These are phyloP conservation scores for Heloderma charlesbogerti DNA, from an alignment of 2,113 vertebrate genomes.

Conservation along the genomic window DNA sequence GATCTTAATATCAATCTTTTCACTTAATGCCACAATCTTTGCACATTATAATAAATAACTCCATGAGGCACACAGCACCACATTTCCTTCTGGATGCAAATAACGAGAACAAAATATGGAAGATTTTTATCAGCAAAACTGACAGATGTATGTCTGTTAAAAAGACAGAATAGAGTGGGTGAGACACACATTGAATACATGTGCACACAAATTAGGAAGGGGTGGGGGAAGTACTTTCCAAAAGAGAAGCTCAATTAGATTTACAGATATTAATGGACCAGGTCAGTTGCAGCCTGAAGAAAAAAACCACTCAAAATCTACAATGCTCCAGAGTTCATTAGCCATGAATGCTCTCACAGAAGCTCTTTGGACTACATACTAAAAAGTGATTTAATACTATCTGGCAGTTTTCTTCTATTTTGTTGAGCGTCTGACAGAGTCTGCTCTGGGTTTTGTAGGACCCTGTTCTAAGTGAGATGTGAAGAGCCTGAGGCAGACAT, in stretches of 20 bases:
- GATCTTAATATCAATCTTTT: conserved; percentile 17
- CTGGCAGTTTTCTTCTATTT: conserved; percentile 51
- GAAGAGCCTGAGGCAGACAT: conserved; percentile 35
- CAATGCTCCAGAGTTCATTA: conserved; percentile 43
- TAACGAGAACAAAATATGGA: not conserved
- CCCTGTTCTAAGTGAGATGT: conserved; percentile 28
- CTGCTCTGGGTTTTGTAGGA: conserved; percentile 41
- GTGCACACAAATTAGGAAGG: not conserved
- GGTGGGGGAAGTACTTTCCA: not conserved
- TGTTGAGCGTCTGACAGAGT: conserved; percentile 44
- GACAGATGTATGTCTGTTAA: conserved; percentile 14
- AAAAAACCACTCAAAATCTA: conserved; percentile 39
- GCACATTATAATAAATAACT: conserved; percentile 21
- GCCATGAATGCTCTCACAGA: conserved; percentile 42
- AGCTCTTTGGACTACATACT: conserved; percentile 22
- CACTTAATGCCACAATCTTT: not conserved
- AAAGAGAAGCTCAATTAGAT: conserved; percentile 10
- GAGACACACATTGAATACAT: not conserved
- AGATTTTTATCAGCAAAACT: conserved; percentile 19
- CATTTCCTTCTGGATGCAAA: conserved; percentile 14
- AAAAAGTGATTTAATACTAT: conserved; percentile 47
- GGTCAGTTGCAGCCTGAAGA: not conserved
- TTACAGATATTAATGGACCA: conserved; percentile 40
- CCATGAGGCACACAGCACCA: not conserved
- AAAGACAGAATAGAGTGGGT: not conserved